Conservation (phyloP, 2,888 invertebrate species). For the Drosophila histrio region DNA sequence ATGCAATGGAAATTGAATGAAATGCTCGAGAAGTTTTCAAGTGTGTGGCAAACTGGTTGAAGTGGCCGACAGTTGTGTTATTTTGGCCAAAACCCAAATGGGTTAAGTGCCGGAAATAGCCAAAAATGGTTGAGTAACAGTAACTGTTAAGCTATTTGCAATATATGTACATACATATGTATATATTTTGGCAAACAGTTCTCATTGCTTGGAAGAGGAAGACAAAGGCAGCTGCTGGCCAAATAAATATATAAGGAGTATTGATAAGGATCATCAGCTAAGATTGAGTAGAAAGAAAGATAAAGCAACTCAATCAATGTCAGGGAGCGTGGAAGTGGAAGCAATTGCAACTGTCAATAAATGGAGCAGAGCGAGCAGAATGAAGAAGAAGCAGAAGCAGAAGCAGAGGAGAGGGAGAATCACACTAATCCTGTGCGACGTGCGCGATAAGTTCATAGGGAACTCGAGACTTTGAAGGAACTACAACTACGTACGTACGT, state of each 20-base stretch:
- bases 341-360: slow-evolving; percentile 73
- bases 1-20: slow-evolving; percentile 16
- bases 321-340: slow-evolving; percentile 32
- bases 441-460: slow-evolving; percentile 51
- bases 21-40: slow-evolving; percentile 51
- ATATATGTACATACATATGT: no score
- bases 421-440: slow-evolving; percentile 61
- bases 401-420: not conserved
- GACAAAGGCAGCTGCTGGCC: slow-evolving; percentile 44
- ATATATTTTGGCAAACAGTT: not conserved
- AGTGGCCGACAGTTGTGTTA: slow-evolving; percentile 46
- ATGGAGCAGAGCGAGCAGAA: slow-evolving; percentile 51
- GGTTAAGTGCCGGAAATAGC: slow-evolving; percentile 68
- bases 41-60: slow-evolving; percentile 38
- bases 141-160: not conserved
- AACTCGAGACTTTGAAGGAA: no score
- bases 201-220: not conserved
- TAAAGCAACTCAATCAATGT: slow-evolving; percentile 70
- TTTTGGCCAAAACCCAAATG: slow-evolving; percentile 28
- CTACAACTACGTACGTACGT: no score
- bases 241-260: not conserved
- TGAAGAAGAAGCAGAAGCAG: not conserved
- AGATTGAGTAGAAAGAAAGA: slow-evolving; percentile 1
- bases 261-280: slow-evolving; percentile 41
- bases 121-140: slow-evolving; percentile 7